These are phyloP conservation scores for Trichacis sp. DNA, from an alignment of 2,888 invertebrate species.

Conservation along the genomic window DNA sequence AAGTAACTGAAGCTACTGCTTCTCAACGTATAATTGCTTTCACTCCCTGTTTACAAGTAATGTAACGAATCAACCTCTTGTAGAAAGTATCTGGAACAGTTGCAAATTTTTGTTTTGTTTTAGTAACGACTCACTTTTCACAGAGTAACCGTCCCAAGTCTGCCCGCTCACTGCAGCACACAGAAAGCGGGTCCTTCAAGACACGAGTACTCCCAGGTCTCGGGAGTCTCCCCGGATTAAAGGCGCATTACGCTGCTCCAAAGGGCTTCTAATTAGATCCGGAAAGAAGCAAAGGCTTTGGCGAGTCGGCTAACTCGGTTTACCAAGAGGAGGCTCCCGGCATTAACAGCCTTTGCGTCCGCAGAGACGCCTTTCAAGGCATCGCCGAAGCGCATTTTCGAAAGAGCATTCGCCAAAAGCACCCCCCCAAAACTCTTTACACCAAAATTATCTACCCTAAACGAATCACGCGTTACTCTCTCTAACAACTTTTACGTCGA, in stretches of 20 bases:
- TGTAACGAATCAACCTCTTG: too few species aligned
- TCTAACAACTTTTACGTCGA: too few species aligned
- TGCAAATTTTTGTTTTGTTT: too few species aligned
- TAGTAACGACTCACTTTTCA: too few species aligned
- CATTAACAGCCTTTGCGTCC: slow-evolving; percentile 62
- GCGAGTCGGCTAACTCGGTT: slow-evolving; percentile 65
- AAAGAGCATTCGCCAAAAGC: slow-evolving; percentile 45
- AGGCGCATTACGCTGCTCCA: slow-evolving; percentile 63
- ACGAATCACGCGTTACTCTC: slow-evolving; percentile 43
- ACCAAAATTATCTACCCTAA: slow-evolving; percentile 41
- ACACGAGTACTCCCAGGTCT: slow-evolving; percentile 42
- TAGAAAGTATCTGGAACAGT: too few species aligned
- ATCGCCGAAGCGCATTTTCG: slow-evolving; percentile 47
- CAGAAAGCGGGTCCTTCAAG: slow-evolving; percentile 47
- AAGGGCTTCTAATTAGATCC: slow-evolving; percentile 65
- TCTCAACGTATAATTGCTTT: too few species aligned
- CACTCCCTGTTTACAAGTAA: too few species aligned
- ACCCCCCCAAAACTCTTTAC: slow-evolving; percentile 40
- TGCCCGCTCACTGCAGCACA: too few species aligned
- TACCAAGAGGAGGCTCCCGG: slow-evolving; percentile 57
- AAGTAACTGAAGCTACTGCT: too few species aligned
- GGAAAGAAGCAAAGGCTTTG: slow-evolving; percentile 67
- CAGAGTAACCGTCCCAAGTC: too few species aligned
- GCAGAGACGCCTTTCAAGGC: slow-evolving; percentile 58
- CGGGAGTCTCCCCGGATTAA: slow-evolving; percentile 57